Percentiles rank a stretch among this genome's conserved stretches.
Conservation (phyloP, 2,888 invertebrate genomes). For the Lepidochrysops patricia region DNA sequence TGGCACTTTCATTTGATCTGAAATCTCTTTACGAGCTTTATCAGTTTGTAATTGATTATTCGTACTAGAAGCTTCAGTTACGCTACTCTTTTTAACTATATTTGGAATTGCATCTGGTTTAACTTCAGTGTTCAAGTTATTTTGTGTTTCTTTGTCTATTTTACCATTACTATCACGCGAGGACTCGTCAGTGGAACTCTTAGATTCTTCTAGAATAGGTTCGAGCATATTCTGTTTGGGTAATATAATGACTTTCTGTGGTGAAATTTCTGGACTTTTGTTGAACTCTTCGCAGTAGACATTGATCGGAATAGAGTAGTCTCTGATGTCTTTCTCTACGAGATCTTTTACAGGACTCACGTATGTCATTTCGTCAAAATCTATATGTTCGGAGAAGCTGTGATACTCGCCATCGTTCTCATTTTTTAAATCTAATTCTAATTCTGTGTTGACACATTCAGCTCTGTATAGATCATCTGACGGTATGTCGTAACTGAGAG, state of each 20-base stretch:
- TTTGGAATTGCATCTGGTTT: not conserved
- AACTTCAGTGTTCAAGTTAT: not conserved
- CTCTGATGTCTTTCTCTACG: conserved; percentile 63
- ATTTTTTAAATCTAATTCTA: conserved; percentile 31
- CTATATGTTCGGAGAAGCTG: conserved; percentile 56
- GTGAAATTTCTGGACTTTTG: conserved; percentile 39
- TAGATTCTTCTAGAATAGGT: conserved; percentile 65
- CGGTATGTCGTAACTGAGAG: not conserved
- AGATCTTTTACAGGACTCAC: conserved; percentile 64
- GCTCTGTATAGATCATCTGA: conserved; percentile 29
- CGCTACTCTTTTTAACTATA: not conserved
- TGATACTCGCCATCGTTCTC: conserved; percentile 61
- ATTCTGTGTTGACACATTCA: conserved; percentile 28
- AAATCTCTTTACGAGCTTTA: not conserved
- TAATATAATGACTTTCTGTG: conserved; percentile 35
- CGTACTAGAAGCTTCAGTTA: not conserved
- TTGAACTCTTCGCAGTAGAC: conserved; percentile 59
- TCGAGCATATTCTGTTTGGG: conserved; percentile 39
- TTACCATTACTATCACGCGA: conserved; percentile 32
- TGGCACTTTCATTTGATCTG: not conserved
- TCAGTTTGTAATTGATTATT: not conserved
- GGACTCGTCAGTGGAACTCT: conserved; percentile 55
- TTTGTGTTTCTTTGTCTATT: not conserved
- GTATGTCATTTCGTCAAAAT: conserved; percentile 50
- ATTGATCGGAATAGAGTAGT: conserved; percentile 63